Evolutionary conservation across 2,113 vertebrate genomes (phyloP).

Genomic region (Emydocephalus ijimae): DNA sequence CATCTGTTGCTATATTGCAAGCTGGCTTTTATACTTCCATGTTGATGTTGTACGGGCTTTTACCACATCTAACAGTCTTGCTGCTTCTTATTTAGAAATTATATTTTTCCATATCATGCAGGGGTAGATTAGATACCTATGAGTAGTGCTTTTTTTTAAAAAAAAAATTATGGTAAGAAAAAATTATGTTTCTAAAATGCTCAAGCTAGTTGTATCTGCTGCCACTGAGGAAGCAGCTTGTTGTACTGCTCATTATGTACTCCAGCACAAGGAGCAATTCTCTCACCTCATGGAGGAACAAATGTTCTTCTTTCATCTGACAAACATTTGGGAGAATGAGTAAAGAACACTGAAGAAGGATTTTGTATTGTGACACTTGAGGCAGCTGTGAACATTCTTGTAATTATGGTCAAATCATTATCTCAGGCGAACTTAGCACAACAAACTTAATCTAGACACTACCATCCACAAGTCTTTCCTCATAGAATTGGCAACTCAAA

Average conservation of each 20-base stretch:
- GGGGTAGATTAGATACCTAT: background rate
- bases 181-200: background rate
- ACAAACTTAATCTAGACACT: background rate
- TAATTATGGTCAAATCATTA: background rate
- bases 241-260: background rate
- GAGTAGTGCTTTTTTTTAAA: background rate
- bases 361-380: slow-evolving; percentile 2
- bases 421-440: background rate
- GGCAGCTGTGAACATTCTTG: background rate
- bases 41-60: background rate
- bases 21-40: background rate
- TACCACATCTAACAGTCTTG: background rate
- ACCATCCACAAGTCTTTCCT: background rate
- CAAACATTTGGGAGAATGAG: background rate
- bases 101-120: background rate
- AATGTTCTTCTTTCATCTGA: slow-evolving; percentile 5
- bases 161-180: background rate
- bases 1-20: background rate
- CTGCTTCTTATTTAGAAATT: background rate
- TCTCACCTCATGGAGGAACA: slow-evolving; percentile 7
- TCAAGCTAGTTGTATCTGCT: background rate
- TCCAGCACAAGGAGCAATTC: background rate
- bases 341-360: background rate
- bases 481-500: background rate
- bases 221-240: background rate